phyloP scores from a whole-genome alignment of 2,888 invertebrate genomes.

The Cyclophora albipunctata region DNA sequence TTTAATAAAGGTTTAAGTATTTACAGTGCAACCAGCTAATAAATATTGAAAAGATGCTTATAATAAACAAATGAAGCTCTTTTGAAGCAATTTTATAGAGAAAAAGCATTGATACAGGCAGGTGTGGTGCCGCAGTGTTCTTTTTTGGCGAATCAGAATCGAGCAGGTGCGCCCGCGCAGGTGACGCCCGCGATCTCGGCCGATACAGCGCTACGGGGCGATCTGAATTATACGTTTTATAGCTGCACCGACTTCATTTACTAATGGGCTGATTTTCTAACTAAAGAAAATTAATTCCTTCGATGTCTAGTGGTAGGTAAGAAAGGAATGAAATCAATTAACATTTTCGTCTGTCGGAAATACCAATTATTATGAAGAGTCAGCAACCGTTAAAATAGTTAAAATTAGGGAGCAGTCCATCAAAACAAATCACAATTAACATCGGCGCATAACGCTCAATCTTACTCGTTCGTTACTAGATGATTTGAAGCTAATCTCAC shows the following conservation, averaged over 20 bases:
- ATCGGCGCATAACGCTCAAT: background rate
- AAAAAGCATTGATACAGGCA: conserved; percentile 39
- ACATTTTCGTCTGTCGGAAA: background rate
- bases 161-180: conserved; percentile 58
- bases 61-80: too few species aligned
- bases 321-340: background rate
- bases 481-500: too few species aligned
- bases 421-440: background rate
- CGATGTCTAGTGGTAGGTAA: background rate
- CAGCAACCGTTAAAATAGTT: background rate
- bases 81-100: background rate
- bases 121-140: conserved; percentile 52
- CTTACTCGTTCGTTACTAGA: too few species aligned
- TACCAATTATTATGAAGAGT: too few species aligned
- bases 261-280: background rate
- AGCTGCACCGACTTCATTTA: background rate
- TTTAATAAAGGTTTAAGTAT: too few species aligned
- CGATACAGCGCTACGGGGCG: conserved; percentile 53
- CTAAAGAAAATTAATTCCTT: background rate
- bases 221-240: conserved; percentile 18
- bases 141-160: conserved; percentile 71
- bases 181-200: conserved; percentile 58
- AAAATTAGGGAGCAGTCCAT: background rate
- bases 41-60: too few species aligned
- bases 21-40: too few species aligned